These are phyloP conservation scores for Nycticebus coucang DNA, from an alignment of 2,113 vertebrate species.

Conservation along the genomic window DNA sequence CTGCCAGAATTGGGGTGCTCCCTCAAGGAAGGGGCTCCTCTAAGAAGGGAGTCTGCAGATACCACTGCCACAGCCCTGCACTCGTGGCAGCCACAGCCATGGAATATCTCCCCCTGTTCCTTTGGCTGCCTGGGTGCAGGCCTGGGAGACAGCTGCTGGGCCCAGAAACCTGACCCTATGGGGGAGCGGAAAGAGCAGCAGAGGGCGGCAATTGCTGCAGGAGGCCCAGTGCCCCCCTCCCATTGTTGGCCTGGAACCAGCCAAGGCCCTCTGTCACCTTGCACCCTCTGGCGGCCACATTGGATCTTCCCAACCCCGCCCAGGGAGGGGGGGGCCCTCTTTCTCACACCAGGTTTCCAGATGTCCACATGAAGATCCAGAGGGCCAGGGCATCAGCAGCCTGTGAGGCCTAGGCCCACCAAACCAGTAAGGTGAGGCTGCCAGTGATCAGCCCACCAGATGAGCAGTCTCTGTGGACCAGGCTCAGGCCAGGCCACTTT, in stretches of 20 bases:
- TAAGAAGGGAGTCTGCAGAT: not conserved
- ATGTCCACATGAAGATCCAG: not conserved
- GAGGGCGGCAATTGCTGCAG: not conserved
- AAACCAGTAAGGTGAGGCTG: not conserved
- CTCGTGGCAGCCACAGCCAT: not conserved
- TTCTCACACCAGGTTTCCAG: not conserved
- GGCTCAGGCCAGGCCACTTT: not conserved
- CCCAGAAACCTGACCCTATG: not conserved
- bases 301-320: not conserved
- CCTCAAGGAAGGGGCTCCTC: not conserved
- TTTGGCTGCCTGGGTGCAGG: not conserved
- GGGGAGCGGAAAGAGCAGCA: not conserved
- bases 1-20: not conserved
- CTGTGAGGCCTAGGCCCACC: not conserved
- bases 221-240: not conserved
- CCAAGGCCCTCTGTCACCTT: not conserved
- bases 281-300: not conserved
- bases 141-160: not conserved
- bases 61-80: fast-evolving
- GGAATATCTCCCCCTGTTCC: not conserved
- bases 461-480: not conserved
- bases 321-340: not conserved
- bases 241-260: fast-evolving
- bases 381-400: not conserved
- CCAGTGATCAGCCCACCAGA: not conserved